Percentiles rank a stretch among this genome's conserved stretches.
Evolutionary conservation across 2,797 vertebrate genomes (phyloP).

Genomic region (Sebastes paucispinis): DNA sequence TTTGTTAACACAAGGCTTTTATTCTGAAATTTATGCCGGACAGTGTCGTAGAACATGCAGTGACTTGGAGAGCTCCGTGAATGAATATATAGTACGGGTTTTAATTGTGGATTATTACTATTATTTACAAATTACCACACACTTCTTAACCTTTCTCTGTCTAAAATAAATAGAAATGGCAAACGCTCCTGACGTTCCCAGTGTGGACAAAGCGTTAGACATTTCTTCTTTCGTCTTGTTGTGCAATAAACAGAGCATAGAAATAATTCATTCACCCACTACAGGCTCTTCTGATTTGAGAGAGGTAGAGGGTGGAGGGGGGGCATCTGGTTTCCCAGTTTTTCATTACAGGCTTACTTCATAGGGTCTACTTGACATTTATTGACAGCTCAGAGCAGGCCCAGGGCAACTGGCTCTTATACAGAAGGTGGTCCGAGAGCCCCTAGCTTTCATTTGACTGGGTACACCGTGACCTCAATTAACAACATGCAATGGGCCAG

Average conservation of each 20-base stretch:
- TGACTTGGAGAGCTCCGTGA: too few species aligned
- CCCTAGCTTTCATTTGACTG: background rate
- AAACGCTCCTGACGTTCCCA: too few species aligned
- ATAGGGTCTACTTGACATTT: slow-evolving; percentile 10
- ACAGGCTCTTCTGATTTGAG: slow-evolving; percentile 1
- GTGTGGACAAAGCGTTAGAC: too few species aligned
- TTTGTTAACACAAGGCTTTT: too few species aligned
- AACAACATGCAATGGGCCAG: background rate
- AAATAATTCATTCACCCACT: background rate
- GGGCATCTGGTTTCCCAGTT: background rate
- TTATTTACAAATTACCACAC: too few species aligned
- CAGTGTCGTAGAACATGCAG: too few species aligned
- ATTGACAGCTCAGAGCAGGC: slow-evolving; percentile 9
- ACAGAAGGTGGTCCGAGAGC: background rate
- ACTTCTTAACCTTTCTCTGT: too few species aligned
- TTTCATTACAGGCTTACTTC: slow-evolving; percentile 7
- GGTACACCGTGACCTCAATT: slow-evolving; percentile 1
- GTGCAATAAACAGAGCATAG: background rate
- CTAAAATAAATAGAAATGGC: too few species aligned
- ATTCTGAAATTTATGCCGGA: too few species aligned
- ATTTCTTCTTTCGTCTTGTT: background rate
- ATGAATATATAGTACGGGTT: too few species aligned
- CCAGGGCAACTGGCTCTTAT: background rate
- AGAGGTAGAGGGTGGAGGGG: background rate
- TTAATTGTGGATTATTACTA: too few species aligned